Evolutionary conservation across 1,140 invertebrate genomes (phyloP).

Genomic region (Aphidius gifuensis): DNA sequence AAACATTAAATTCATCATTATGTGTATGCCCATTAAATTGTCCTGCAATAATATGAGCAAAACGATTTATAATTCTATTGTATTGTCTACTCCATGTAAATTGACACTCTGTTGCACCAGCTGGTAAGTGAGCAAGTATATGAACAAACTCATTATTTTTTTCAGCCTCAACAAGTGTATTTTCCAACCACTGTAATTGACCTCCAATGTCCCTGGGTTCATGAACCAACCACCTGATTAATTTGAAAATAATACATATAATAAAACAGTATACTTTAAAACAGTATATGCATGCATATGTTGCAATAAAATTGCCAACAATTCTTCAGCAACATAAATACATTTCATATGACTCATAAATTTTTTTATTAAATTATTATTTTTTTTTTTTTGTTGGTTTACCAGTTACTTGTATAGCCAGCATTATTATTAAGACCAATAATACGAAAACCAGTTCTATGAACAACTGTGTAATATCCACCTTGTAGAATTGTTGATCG

Average conservation of each 20-base stretch:
- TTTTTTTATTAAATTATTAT: not conserved
- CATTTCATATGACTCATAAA: not conserved
- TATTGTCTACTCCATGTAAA: slow-evolving; percentile 68
- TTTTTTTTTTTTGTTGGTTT: slow-evolving; percentile 32
- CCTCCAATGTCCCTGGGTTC: slow-evolving; percentile 61
- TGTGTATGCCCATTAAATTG: slow-evolving; percentile 84
- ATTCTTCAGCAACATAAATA: no score
- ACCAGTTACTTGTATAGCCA: slow-evolving; percentile 72
- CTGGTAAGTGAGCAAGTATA: slow-evolving; percentile 79
- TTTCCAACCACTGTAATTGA: slow-evolving; percentile 74
- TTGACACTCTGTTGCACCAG: slow-evolving; percentile 68
- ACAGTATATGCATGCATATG: not conserved
- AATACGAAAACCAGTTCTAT: slow-evolving; percentile 65
- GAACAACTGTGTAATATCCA: slow-evolving; percentile 68
- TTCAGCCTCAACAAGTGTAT: slow-evolving; percentile 71
- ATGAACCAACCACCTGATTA: slow-evolving; percentile 61
- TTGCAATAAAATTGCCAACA: not conserved
- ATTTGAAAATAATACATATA: not conserved
- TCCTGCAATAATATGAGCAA: slow-evolving; percentile 65
- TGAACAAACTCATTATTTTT: slow-evolving; percentile 70
- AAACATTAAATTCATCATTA: slow-evolving; percentile 69
- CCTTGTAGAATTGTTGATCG: slow-evolving; percentile 61
- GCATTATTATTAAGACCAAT: slow-evolving; percentile 74
- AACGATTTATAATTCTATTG: slow-evolving; percentile 60
- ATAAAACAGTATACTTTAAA: no score